Percentiles rank a stretch among this genome's conserved stretches.
These are phyloP conservation scores for Daphoenositta chrysoptera DNA, from an alignment of 2,113 vertebrate species.

Conservation along the genomic window DNA sequence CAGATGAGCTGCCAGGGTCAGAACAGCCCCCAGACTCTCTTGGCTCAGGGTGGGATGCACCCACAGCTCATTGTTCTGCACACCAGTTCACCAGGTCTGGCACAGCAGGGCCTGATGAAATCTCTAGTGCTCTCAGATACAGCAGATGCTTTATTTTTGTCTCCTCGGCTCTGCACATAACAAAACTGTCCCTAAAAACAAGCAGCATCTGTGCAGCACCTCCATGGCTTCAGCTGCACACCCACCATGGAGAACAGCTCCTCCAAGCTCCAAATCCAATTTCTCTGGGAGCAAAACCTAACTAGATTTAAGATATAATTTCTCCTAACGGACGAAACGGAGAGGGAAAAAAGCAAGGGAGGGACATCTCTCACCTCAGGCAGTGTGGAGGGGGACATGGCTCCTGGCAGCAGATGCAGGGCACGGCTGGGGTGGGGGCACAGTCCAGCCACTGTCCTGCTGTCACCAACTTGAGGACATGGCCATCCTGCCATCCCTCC, in stretches of 20 bases:
- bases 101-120: not conserved
- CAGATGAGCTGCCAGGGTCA: not conserved
- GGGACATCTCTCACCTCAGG: not conserved
- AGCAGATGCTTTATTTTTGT: not conserved
- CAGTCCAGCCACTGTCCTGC: not conserved
- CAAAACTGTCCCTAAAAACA: not conserved
- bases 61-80: not conserved
- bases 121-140: not conserved
- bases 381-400: accelerated
- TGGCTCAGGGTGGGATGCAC: not conserved
- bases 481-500: not conserved
- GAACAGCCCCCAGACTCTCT: not conserved
- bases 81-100: not conserved
- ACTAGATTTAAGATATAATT: not conserved
- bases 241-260: not conserved
- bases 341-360: not conserved
- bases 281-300: not conserved
- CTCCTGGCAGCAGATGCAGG: not conserved
- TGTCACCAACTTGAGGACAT: not conserved
- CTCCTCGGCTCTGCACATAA: not conserved
- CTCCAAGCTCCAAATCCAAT: not conserved
- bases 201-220: not conserved
- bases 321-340: not conserved
- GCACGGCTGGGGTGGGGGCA: accelerated
- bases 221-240: not conserved